Evolutionary conservation across 2,888 invertebrate genomes (phyloP).

Genomic region (Noctuana brunneofusca): DNA sequence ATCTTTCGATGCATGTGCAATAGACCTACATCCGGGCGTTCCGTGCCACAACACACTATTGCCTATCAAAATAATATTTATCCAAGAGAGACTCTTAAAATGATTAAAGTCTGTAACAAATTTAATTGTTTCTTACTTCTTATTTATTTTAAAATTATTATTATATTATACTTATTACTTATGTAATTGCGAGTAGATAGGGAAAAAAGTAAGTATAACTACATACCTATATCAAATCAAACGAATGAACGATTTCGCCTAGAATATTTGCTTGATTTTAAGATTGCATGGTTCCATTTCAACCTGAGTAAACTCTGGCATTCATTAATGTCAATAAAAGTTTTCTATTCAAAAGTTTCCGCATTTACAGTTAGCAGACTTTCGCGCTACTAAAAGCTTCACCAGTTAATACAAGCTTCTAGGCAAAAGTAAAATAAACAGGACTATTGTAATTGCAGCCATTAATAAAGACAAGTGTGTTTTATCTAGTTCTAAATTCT

Average conservation of each 20-base stretch:
- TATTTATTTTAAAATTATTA: too few species aligned
- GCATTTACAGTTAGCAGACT: conserved; percentile 28
- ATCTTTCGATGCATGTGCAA: conserved; percentile 20
- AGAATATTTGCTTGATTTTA: conserved; percentile 16
- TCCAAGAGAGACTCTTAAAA: too few species aligned
- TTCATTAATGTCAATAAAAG: conserved; percentile 31
- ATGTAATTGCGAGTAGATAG: too few species aligned
- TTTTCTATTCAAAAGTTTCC: conserved; percentile 34
- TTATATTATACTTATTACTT: too few species aligned
- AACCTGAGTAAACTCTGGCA: conserved; percentile 26
- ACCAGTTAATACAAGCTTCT: background rate
- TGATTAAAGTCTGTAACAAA: too few species aligned
- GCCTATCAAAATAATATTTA: too few species aligned
- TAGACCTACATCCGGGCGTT: conserved; percentile 12
- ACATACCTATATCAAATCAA: too few species aligned
- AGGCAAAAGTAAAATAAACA: background rate
- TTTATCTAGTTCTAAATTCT: too few species aligned
- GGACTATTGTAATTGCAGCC: background rate
- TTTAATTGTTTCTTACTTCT: too few species aligned
- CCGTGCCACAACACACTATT: background rate
- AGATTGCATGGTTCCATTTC: conserved; percentile 20
- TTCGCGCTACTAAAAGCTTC: conserved; percentile 14
- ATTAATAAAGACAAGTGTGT: background rate
- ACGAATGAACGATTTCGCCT: background rate
- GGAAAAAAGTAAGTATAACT: too few species aligned